These are phyloP conservation scores for Microvelia longipes DNA, from an alignment of 1,140 invertebrate species.

Conservation along the genomic window DNA sequence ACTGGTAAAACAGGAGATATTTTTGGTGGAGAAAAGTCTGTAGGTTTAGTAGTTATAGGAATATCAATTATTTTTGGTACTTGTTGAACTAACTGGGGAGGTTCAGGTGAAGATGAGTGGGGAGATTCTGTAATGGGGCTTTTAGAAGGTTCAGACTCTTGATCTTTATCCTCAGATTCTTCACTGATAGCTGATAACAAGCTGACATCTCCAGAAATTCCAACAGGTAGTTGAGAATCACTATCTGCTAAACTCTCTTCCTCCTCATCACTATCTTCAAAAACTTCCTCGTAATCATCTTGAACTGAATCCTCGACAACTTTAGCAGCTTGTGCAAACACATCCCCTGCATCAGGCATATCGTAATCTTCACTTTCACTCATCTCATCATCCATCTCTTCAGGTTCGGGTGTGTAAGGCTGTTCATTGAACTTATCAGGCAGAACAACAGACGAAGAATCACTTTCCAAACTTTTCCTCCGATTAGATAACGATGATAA, in stretches of 20 bases:
- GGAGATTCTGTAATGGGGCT: constrained; percentile 1
- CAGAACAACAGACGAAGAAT: neutral
- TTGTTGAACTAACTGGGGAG: neutral
- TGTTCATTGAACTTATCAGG: neutral
- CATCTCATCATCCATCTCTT: neutral
- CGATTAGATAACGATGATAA: constrained; percentile 5
- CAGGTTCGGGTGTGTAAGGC: neutral
- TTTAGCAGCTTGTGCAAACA: neutral
- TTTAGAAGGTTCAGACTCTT: constrained; percentile 28
- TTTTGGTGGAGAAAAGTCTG: neutral
- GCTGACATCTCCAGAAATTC: constrained; percentile 24
- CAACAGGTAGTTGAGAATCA: neutral
- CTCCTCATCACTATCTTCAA: neutral
- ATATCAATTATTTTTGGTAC: neutral
- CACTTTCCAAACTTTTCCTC: constrained; percentile 1
- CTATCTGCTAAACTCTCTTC: neutral
- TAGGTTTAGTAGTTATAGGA: neutral
- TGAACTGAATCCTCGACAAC: neutral
- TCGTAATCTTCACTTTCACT: neutral
- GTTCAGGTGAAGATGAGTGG: constrained; percentile 2
- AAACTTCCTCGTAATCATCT: neutral
- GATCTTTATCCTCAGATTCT: constrained; percentile 27
- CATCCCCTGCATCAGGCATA: neutral
- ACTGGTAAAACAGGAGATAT: neutral
- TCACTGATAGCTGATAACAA: constrained; percentile 26